phyloP scores from a whole-genome alignment of 2,797 vertebrate genomes.

The Spinibarbus caldwelli region DNA sequence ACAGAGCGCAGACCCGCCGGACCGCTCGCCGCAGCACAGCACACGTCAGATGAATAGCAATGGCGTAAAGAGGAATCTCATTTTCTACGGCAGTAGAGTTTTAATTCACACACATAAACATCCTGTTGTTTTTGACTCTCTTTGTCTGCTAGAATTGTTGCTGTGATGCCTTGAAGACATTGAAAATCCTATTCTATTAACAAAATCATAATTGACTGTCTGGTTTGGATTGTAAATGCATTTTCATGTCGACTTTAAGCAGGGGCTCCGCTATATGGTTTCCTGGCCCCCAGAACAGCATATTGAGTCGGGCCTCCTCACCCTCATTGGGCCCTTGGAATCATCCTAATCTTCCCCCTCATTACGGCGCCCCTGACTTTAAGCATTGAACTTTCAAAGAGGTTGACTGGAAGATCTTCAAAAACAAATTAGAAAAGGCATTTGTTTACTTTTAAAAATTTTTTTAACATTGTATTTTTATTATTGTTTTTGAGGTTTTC shows the following conservation, averaged over 20 bases:
- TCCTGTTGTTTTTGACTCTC: too few species aligned
- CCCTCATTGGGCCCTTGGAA: not conserved
- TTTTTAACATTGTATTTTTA: not conserved
- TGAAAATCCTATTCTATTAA: not conserved
- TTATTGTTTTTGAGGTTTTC: not conserved
- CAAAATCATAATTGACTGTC: not conserved
- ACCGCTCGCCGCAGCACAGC: not conserved
- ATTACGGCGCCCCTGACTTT: not conserved
- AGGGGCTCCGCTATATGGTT: not conserved
- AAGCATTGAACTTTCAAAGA: not conserved
- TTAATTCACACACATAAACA: conserved; percentile 1
- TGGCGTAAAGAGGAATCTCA: conserved; percentile 11
- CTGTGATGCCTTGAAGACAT: not conserved
- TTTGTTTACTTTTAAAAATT: not conserved
- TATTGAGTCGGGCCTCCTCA: not conserved
- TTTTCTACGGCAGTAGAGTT: conserved; percentile 18
- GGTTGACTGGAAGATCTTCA: not conserved
- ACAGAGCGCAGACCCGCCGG: conserved; percentile 33
- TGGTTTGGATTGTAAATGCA: not conserved
- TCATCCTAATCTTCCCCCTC: not conserved
- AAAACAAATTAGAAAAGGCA: not conserved
- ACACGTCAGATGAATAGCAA: conserved; percentile 32
- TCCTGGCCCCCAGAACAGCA: not conserved
- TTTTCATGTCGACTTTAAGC: not conserved
- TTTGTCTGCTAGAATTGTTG: not conserved